Percentiles rank a stretch among this genome's conserved stretches.
Conservation (phyloP, 2,888 invertebrate species). For the Hydroisotoma schaefferi region DNA sequence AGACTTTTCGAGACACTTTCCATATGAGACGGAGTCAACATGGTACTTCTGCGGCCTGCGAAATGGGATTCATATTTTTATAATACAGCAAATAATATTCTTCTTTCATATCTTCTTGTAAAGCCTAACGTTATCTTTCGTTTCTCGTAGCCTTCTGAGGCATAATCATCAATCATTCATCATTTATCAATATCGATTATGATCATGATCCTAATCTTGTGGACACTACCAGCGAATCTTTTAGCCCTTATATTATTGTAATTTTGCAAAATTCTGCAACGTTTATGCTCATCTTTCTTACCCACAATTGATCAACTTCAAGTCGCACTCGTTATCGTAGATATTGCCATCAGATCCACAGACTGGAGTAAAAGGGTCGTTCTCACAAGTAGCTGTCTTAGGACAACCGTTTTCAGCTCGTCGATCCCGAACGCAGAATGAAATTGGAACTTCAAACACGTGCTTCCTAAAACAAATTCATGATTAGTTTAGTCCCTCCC, state of each 20-base stretch:
- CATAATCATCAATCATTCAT: too few relatives aligned
- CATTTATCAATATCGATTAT: too few relatives aligned
- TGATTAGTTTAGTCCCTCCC: too few relatives aligned
- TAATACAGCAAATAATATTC: neutral
- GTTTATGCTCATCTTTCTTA: neutral
- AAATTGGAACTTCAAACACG: constrained; percentile 87
- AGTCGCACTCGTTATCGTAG: constrained; percentile 62
- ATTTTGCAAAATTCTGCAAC: neutral
- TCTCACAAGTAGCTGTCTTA: constrained; percentile 59
- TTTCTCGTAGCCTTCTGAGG: too few relatives aligned
- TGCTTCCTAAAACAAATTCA: constrained; percentile 75
- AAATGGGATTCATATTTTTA: neutral
- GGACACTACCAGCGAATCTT: too few relatives aligned
- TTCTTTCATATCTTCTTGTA: too few relatives aligned
- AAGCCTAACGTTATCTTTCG: too few relatives aligned
- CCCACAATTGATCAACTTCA: constrained; percentile 50
- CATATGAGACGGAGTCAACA: constrained; percentile 64
- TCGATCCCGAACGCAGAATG: constrained; percentile 68
- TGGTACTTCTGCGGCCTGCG: constrained; percentile 49
- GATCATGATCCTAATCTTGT: too few relatives aligned
- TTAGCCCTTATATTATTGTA: too few relatives aligned
- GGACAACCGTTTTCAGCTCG: constrained; percentile 51
- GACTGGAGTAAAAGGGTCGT: constrained; percentile 65
- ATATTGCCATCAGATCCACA: constrained; percentile 87
- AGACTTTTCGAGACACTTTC: constrained; percentile 71